A percentile compares a stretch with the other conserved stretches of the same genome.
phyloP scores from a whole-genome alignment of 2,888 invertebrate species.

The Phyllotreta cruciferae region DNA sequence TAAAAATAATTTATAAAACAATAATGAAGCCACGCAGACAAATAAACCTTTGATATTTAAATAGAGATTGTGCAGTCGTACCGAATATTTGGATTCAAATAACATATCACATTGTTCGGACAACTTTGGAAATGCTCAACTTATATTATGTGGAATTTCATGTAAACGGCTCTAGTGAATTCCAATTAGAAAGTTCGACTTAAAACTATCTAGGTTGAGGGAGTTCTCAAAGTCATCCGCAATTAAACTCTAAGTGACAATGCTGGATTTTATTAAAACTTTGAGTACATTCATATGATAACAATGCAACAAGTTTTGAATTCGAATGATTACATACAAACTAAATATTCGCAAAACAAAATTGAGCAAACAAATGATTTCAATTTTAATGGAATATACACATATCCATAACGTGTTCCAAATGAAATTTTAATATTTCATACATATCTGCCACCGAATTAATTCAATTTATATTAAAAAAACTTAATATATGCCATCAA shows the following conservation, averaged over 20 bases:
- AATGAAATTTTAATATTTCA: no score
- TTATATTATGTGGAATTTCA: slow-evolving; percentile 17
- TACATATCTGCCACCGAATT: no score
- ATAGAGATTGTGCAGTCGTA: background rate
- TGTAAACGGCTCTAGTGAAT: slow-evolving; percentile 19
- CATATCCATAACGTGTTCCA: no score
- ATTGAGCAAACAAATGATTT: no score
- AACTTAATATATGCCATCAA: no score
- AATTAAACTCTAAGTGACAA: slow-evolving; percentile 15
- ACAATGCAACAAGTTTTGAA: slow-evolving; percentile 9
- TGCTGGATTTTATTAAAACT: slow-evolving; percentile 12
- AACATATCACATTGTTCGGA: slow-evolving; percentile 19
- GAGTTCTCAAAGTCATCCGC: slow-evolving; percentile 17
- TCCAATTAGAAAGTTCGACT: slow-evolving; percentile 17
- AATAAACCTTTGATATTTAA: slow-evolving; percentile 2
- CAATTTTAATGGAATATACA: no score
- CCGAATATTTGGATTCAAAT: slow-evolving; percentile 15
- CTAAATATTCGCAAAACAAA: no score
- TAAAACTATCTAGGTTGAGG: slow-evolving; percentile 18
- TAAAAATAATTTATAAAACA: no score
- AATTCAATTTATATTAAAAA: no score
- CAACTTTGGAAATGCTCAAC: slow-evolving; percentile 17
- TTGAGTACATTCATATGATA: slow-evolving; percentile 3
- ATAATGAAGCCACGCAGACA: no score
- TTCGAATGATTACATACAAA: background rate